Conservation (phyloP, 92 coral and sea anemone genomes). For the Pocillopora grandis region DNA sequence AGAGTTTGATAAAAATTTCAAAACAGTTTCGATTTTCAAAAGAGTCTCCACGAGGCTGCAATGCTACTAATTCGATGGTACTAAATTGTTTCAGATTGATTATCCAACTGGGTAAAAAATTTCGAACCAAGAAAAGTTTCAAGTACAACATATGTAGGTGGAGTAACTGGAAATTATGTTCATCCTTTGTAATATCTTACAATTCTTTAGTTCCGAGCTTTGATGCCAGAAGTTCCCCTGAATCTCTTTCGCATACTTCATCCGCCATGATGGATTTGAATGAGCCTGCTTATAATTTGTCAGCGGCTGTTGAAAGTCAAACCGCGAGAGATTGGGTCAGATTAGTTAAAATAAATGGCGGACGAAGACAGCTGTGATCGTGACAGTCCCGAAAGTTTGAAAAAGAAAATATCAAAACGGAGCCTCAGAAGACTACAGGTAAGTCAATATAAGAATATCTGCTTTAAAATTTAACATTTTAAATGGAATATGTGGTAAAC, state of each 20-base stretch:
- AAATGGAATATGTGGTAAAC: too few relatives aligned
- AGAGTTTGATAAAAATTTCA: too few relatives aligned
- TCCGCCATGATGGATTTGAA: constrained; percentile 50
- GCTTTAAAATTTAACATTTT: too few relatives aligned
- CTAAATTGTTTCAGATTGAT: too few relatives aligned
- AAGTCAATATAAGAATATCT: not conserved
- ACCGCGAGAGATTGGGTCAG: constrained; percentile 32
- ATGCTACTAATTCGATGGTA: too few relatives aligned
- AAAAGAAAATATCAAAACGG: constrained; percentile 37
- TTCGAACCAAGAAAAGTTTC: not conserved
- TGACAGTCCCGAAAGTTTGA: not conserved
- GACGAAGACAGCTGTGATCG: not conserved
- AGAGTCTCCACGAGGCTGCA: too few relatives aligned
- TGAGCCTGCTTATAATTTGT: constrained; percentile 36
- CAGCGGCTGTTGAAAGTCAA: not conserved
- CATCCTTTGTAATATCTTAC: constrained; percentile 42
- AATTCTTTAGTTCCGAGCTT: constrained; percentile 72
- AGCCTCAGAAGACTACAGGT: constrained; percentile 63
- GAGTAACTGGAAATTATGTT: too few relatives aligned
- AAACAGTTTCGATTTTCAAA: too few relatives aligned
- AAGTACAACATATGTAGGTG: too few relatives aligned
- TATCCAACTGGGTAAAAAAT: not conserved
- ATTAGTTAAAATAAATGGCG: constrained; percentile 31
- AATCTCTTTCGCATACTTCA: constrained; percentile 15
- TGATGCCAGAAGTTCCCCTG: constrained; percentile 53